phyloP scores from a whole-genome alignment of 2,797 vertebrate genomes.

The Esox masquinongy region DNA sequence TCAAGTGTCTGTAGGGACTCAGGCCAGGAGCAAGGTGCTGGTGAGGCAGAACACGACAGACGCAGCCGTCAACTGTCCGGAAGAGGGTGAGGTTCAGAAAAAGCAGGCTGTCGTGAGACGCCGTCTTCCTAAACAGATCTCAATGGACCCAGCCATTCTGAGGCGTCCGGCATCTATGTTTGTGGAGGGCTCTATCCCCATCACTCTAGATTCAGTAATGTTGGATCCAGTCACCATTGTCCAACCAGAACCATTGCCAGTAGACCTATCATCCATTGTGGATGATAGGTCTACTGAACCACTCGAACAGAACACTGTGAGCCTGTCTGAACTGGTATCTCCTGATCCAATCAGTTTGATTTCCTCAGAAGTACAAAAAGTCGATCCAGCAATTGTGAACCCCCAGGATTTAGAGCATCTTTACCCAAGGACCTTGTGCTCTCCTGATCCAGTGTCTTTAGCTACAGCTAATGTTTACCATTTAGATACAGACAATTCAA shows the following conservation, averaged over 20 bases:
- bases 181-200: slow-evolving; percentile 73
- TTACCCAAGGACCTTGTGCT: slow-evolving; percentile 36
- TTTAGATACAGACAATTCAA: slow-evolving; percentile 29
- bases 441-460: slow-evolving; percentile 32
- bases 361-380: slow-evolving; percentile 2
- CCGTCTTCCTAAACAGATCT: slow-evolving; percentile 69
- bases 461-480: slow-evolving; percentile 22
- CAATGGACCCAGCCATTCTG: slow-evolving; percentile 74
- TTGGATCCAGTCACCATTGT: slow-evolving; percentile 53
- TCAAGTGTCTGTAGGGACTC: slow-evolving; percentile 79
- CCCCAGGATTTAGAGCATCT: slow-evolving; percentile 38
- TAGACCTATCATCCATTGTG: slow-evolving; percentile 48
- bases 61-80: slow-evolving; percentile 78
- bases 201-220: slow-evolving; percentile 69
- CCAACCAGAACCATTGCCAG: slow-evolving; percentile 49
- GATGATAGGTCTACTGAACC: slow-evolving; percentile 35
- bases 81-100: slow-evolving; percentile 67
- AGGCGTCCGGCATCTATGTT: slow-evolving; percentile 70
- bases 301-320: slow-evolving; percentile 34
- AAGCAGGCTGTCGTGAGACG: slow-evolving; percentile 19
- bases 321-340: slow-evolving; percentile 28
- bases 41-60: slow-evolving; percentile 79
- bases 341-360: slow-evolving; percentile 30
- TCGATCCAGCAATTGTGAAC: slow-evolving; percentile 31
- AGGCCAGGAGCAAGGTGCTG: slow-evolving; percentile 75